These are phyloP conservation scores for Delia radicum DNA, from an alignment of 1,140 invertebrate genomes.

Conservation along the genomic window DNA sequence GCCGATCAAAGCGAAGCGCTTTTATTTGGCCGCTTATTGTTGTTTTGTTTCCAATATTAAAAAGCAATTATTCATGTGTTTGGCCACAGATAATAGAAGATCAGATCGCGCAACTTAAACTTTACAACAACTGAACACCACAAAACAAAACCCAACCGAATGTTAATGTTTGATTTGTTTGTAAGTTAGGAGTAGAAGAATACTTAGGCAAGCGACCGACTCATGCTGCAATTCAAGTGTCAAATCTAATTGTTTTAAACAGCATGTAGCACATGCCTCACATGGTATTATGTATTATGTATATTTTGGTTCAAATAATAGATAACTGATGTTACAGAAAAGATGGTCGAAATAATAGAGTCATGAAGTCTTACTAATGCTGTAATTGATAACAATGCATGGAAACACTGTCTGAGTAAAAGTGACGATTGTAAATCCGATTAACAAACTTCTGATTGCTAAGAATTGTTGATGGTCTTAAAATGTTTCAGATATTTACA, in stretches of 20 bases:
- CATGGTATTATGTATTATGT: not conserved
- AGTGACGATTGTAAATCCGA: too few species aligned
- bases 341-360: too few species aligned
- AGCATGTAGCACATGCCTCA: not conserved
- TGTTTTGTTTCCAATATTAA: not conserved
- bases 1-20: not conserved
- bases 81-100: not conserved
- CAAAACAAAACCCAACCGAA: too few species aligned
- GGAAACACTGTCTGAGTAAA: too few species aligned
- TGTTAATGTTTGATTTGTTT: too few species aligned
- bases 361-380: too few species aligned
- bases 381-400: too few species aligned
- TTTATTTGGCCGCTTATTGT: not conserved
- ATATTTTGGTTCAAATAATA: not conserved
- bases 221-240: not conserved
- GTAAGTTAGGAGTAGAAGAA: not conserved
- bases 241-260: not conserved
- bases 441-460: too few species aligned
- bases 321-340: not conserved
- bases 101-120: not conserved
- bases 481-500: too few species aligned
- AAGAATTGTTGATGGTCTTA: too few species aligned
- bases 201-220: not conserved
- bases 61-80: not conserved
- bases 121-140: too few species aligned